Percentiles rank a stretch among this genome's conserved stretches.
Evolutionary conservation across 2,888 invertebrate genomes (phyloP).

Genomic region (Amphipoea lucens): DNA sequence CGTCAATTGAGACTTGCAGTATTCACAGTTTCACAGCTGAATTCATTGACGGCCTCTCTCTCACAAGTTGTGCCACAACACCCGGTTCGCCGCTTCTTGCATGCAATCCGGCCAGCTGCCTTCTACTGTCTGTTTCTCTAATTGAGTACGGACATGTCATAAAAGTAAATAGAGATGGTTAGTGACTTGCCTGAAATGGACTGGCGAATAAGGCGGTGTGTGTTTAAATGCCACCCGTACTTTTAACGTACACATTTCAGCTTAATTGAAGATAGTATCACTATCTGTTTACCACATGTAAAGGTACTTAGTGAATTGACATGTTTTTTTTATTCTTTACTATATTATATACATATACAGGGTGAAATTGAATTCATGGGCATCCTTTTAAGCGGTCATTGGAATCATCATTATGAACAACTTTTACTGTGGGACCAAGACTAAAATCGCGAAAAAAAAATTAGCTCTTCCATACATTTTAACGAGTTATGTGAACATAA

Average conservation of each 20-base stretch:
- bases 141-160: neutral
- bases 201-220: neutral
- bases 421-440: no score
- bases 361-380: no score
- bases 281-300: no score
- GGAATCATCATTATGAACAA: no score
- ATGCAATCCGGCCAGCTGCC: neutral
- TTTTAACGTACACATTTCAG: neutral
- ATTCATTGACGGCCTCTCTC: conserved; percentile 10
- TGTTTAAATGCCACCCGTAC: neutral
- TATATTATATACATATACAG: neutral
- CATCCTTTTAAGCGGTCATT: no score
- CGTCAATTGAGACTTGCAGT: conserved; percentile 9
- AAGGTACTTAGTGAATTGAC: no score
- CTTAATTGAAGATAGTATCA: neutral
- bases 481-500: no score
- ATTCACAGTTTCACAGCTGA: conserved; percentile 27
- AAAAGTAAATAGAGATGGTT: neutral
- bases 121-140: neutral
- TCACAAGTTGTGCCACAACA: conserved; percentile 3
- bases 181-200: neutral
- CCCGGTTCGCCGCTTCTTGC: neutral
- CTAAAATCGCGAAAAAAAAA: no score
- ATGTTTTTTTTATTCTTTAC: no score
- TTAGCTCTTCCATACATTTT: no score